phyloP scores from a whole-genome alignment of 2,113 vertebrate genomes.

The Heterochromis multidens region DNA sequence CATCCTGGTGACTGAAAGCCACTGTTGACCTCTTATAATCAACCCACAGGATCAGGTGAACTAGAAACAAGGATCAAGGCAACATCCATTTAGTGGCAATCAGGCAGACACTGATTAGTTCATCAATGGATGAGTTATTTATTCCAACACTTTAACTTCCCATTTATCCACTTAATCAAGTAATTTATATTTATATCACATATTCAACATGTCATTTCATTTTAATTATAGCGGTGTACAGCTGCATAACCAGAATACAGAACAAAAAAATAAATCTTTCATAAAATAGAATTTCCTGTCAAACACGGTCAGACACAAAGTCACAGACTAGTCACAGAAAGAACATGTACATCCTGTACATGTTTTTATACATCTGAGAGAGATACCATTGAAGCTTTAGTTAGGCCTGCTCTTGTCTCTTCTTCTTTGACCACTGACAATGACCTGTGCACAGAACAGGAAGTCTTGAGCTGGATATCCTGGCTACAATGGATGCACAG shows the following conservation, averaged over 20 bases:
- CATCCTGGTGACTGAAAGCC: conserved; percentile 81
- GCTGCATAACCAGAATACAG: not conserved
- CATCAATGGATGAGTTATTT: too few relatives aligned
- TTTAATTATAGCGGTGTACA: not conserved
- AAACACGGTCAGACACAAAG: too few relatives aligned
- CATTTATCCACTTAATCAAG: not conserved
- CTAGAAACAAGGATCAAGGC: not conserved
- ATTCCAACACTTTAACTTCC: not conserved
- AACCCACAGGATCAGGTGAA: conserved; percentile 86
- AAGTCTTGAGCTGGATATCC: too few relatives aligned
- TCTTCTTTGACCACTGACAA: not conserved
- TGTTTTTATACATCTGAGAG: too few relatives aligned
- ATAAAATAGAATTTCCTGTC: too few relatives aligned
- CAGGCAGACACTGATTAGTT: too few relatives aligned
- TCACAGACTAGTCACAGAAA: too few relatives aligned
- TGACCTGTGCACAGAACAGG: too few relatives aligned
- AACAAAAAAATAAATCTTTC: too few relatives aligned
- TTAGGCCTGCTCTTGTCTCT: not conserved
- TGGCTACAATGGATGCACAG: too few relatives aligned
- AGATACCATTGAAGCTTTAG: not conserved
- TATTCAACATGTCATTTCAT: not conserved
- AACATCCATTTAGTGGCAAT: too few relatives aligned
- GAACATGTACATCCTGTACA: too few relatives aligned
- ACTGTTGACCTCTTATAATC: conserved; percentile 87
- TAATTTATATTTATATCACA: not conserved